These are phyloP conservation scores for Sarotherodon lohbergeri DNA, from an alignment of 2,113 vertebrate species.

Conservation along the genomic window DNA sequence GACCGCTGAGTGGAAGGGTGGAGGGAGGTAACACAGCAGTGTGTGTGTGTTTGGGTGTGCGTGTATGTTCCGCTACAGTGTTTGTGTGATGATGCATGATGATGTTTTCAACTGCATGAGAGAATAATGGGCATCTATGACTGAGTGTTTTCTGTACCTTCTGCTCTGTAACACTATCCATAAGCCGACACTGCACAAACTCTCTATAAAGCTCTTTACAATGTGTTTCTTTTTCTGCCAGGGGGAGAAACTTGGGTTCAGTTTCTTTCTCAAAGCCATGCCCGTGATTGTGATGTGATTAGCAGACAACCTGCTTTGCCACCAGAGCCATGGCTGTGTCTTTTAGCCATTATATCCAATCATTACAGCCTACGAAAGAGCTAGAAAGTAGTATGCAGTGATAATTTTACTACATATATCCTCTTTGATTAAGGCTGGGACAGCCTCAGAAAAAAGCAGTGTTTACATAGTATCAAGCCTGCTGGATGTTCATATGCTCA, in stretches of 20 bases:
- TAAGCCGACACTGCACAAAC: neutral
- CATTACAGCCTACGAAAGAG: neutral
- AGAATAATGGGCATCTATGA: constrained; percentile 26
- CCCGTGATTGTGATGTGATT: neutral
- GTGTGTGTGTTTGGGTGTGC: neutral
- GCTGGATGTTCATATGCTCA: neutral
- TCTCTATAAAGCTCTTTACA: neutral
- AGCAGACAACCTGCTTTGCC: neutral
- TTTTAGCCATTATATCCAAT: neutral
- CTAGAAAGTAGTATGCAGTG: neutral
- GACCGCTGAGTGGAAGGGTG: neutral
- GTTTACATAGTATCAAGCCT: neutral
- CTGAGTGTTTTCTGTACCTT: neutral
- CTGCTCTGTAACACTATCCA: neutral
- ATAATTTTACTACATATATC: neutral
- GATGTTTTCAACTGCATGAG: constrained; percentile 35
- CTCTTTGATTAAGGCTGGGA: neutral
- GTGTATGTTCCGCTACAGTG: neutral
- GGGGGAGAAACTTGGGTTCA: neutral
- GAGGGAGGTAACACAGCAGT: neutral
- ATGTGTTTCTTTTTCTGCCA: neutral
- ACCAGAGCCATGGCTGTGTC: neutral
- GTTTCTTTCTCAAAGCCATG: neutral
- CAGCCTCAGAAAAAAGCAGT: neutral
- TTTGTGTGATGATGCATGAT: constrained; percentile 46